Base-by-base conservation (phyloP, 2,797 vertebrate genomes). In the Hemibagrus guttatus region DNA sequence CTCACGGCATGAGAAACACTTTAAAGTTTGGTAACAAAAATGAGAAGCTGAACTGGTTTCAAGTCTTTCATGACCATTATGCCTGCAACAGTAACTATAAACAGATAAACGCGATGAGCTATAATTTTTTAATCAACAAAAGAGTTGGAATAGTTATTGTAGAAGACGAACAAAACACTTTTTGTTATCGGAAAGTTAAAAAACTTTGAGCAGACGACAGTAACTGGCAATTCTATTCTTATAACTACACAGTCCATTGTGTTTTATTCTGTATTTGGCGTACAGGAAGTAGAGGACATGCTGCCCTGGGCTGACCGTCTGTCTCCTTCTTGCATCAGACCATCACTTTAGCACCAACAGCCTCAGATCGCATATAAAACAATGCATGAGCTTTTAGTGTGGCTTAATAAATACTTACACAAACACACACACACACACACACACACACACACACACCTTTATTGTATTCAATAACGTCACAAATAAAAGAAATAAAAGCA, bases 311-410 rank as follows among this genome's bases (percentile, higher is more conserved):
- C 59, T 74, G 64, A 58, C 64, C 46, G 35, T 28, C 28, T 54
- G 54, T 39, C 59, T 46, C 26, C 26, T 80, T 52, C 23, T 75
- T 76, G 72, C 63, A 63, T 75, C 35, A 69, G 46, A 71, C n/a
- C 56, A 31, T 56, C 59, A 87, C 31, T 69, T 42, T 26, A 26
- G 17, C 35, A 63, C 7, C 1, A 54, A 56, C 66, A 69, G 84
- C 74, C 63, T 81, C 74, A 83, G 61, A 75, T 87, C 28, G 85
- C 87, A 85, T 89, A 92, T 89, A 89, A 89, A 89, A 90, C 81
- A 91, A 85, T 54, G 39, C 71, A 54, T 17, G 8, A 90, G 85
- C 91, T 90, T 69, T 90, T 91, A 90, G n/a, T 79, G 61, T 52
- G 42, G 83, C 81, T 69, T 31, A 52, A 31, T 83, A 21, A 69